Percentiles rank a stretch among this genome's conserved stretches.
These are phyloP conservation scores for Hecatera dysodea DNA, from an alignment of 2,888 invertebrate species.

Conservation along the genomic window DNA sequence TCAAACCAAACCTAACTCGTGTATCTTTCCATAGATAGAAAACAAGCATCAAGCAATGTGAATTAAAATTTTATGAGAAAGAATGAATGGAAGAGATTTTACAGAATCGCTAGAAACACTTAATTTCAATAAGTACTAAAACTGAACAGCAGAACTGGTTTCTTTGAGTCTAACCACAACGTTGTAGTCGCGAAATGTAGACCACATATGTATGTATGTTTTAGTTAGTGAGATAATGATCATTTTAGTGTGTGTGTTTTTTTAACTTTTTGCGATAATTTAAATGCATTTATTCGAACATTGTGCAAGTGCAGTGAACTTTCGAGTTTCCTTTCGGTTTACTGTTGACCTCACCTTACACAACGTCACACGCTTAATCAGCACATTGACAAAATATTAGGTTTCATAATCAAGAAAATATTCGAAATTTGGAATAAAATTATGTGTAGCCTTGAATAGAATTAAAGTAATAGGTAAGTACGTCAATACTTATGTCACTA, in stretches of 20 bases:
- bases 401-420: constrained; percentile 25
- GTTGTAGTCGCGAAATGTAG: too few species aligned
- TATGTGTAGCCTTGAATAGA: constrained; percentile 25
- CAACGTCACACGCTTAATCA: background rate
- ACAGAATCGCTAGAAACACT: too few species aligned
- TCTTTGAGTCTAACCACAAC: background rate
- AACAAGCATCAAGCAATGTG: too few species aligned
- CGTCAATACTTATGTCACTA: background rate
- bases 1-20: too few species aligned
- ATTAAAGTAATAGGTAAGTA: constrained; percentile 6
- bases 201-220: too few species aligned
- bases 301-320: constrained; percentile 17
- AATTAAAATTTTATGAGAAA: too few species aligned
- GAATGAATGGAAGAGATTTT: too few species aligned
- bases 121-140: too few species aligned
- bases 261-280: constrained; percentile 15
- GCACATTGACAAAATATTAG: background rate
- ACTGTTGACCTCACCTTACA: constrained; percentile 12
- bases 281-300: constrained; percentile 14
- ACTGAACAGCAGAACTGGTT: too few species aligned
- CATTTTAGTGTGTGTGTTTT: background rate
- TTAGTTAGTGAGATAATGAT: too few species aligned
- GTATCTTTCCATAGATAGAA: too few species aligned
- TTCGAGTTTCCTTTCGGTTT: background rate
- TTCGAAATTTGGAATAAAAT: constrained; percentile 14